Conservation (phyloP, 2,113 vertebrate species). For the Nymphicus hollandicus region DNA sequence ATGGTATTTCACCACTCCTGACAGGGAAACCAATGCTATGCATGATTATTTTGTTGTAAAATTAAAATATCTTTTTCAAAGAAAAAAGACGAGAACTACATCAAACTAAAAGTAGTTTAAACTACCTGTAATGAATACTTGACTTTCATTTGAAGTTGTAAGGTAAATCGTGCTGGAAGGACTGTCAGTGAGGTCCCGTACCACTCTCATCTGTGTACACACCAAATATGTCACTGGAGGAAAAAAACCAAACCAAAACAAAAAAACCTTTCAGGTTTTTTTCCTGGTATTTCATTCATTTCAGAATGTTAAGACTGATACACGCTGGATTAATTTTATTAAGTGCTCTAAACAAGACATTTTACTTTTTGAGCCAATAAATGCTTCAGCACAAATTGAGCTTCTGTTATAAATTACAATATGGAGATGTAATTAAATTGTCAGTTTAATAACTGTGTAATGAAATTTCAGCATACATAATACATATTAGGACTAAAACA, state of each 20-base stretch:
- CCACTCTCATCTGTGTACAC: constrained; percentile 91
- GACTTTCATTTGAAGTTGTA: constrained; percentile 89
- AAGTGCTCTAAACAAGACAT: neutral
- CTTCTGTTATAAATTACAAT: neutral
- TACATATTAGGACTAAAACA: neutral
- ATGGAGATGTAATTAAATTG: neutral
- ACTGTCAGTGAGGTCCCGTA: constrained; percentile 66
- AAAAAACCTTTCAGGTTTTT: neutral
- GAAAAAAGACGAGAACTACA: neutral
- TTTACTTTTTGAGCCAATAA: neutral
- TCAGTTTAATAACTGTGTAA: neutral
- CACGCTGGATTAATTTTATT: neutral
- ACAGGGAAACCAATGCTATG: neutral
- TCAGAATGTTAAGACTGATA: neutral
- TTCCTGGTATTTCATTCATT: neutral
- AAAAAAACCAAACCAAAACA: neutral
- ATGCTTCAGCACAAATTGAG: neutral
- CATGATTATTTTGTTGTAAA: neutral
- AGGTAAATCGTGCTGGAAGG: constrained; percentile 75
- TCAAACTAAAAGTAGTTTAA: neutral
- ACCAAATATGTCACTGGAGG: constrained; percentile 79
- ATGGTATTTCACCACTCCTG: neutral
- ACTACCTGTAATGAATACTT: constrained; percentile 84
- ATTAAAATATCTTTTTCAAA: neutral
- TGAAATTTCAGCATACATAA: neutral